Conservation (phyloP, 1,140 invertebrate species). For the Choristoneura fumiferana region DNA sequence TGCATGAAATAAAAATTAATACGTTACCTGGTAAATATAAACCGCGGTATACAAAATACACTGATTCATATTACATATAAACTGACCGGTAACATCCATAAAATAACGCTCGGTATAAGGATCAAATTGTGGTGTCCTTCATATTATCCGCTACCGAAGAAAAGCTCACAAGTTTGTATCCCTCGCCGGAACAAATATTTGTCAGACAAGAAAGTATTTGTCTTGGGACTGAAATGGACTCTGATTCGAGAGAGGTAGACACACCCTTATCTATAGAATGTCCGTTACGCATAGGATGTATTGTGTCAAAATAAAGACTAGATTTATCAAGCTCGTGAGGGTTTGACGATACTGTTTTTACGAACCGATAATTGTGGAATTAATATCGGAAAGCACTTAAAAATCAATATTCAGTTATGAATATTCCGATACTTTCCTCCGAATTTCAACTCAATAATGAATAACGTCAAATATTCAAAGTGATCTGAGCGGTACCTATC, state of each 20-base stretch:
- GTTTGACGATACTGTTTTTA: too few relatives aligned
- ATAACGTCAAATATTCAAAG: constrained; percentile 49
- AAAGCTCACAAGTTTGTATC: not conserved
- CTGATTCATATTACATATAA: too few relatives aligned
- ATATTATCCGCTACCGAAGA: not conserved
- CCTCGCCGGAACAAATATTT: constrained; percentile 8
- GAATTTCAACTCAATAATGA: too few relatives aligned
- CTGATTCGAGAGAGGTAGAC: constrained; percentile 29
- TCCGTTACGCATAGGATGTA: too few relatives aligned
- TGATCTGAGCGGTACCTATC: constrained; percentile 34
- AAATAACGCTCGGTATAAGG: constrained; percentile 23
- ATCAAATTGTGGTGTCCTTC: not conserved
- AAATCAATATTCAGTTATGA: too few relatives aligned
- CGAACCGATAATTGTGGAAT: too few relatives aligned
- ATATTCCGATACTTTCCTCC: not conserved
- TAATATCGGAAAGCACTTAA: too few relatives aligned
- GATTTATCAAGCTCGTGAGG: constrained; percentile 5
- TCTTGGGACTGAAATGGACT: constrained; percentile 5
- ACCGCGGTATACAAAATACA: too few relatives aligned
- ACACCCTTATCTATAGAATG: too few relatives aligned
- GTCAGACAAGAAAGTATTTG: constrained; percentile 7
- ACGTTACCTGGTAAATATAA: too few relatives aligned
- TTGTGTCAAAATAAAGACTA: constrained; percentile 3
- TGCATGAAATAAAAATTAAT: too few relatives aligned
- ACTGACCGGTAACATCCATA: too few relatives aligned